Base-by-base conservation (phyloP, 1,140 invertebrate species). In the Euura saliciscinereae region DNA sequence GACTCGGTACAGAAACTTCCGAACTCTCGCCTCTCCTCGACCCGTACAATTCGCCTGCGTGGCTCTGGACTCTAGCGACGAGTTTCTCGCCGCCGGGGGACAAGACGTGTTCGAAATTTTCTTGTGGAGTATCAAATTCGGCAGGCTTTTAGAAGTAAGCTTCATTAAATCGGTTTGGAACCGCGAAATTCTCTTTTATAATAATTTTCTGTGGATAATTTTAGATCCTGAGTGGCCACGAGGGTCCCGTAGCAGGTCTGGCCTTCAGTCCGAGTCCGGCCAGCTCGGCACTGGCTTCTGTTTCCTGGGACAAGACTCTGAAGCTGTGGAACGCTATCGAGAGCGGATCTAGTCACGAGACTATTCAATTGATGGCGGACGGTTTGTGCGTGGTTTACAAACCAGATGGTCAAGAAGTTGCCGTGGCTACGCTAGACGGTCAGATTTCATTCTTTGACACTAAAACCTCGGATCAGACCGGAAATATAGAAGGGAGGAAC, bases 81-180 rank as follows among this genome's bases (percentile, higher is more conserved):
- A 99, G 82, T 91, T 99, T 77, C 92, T 99, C 43, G 96, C 95
- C 44, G 97, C 98, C 6, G 98, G 97, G 1, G 96, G 95, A 0
- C 94, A 96, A 82, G 97, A 99, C 85, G 91, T 94, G 46, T 99
- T 99, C 88, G 96, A 99, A 76, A 95, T 99, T 76, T 99, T 93
- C 89, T 88, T 99, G 0, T 99, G 98, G 98, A 98, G 96, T 1
- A 88, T 99, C 74, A 95, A 98, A 88, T 92, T 95, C 11, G 98
- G 98, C 3, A 91, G 91, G 75, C 87, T 99, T 0, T 83, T 99
- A 43, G 97, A 99, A 88, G 95, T 95, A 82, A 85, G 10, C 67
- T 28, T 51, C 44, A 42, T 70, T 46, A 1, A 28, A 28, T 42
- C 42, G 44, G 69, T 65, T 43, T 70, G 51, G 46, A 45, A 45